phyloP scores from a whole-genome alignment of 2,888 invertebrate genomes.

The Magallana nippona region DNA sequence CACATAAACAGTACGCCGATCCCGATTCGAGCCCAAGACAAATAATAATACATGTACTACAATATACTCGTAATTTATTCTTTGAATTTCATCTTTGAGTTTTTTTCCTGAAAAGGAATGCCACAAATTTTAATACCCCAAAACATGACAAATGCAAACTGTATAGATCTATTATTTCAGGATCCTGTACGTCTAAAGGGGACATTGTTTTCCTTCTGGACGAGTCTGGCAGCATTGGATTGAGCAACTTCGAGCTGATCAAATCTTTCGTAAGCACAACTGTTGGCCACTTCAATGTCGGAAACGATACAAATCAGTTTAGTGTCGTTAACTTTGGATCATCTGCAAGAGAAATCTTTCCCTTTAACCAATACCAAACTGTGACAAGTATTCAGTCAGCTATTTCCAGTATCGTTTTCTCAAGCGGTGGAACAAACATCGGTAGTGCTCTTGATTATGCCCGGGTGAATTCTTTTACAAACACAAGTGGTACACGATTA shows the following conservation, averaged over 20 bases:
- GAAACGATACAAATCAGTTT: not conserved
- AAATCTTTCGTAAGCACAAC: not conserved
- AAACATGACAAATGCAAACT: too few relatives aligned
- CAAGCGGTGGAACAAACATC: not conserved
- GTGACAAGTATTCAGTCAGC: not conserved
- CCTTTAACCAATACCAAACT: not conserved
- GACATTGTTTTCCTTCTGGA: conserved; percentile 13
- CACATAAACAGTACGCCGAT: too few relatives aligned
- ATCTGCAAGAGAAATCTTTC: conserved; percentile 1
- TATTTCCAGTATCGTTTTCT: not conserved
- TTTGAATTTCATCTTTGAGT: too few relatives aligned
- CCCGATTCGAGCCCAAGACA: too few relatives aligned
- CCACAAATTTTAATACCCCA: too few relatives aligned
- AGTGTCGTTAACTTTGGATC: not conserved
- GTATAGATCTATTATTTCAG: not conserved
- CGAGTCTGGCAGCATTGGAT: conserved; percentile 11
- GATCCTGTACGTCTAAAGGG: not conserved
- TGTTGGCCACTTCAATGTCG: not conserved
- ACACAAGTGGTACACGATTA: not conserved
- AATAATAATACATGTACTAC: too few relatives aligned
- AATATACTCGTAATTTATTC: too few relatives aligned
- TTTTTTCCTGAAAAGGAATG: too few relatives aligned
- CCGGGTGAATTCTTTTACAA: not conserved
- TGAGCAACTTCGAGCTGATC: not conserved
- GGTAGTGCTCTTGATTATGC: conserved; percentile 3